Percentiles rank a stretch among this genome's conserved stretches.
These are phyloP conservation scores for Calidris pygmaea DNA, from an alignment of 2,113 vertebrate species.

Conservation along the genomic window DNA sequence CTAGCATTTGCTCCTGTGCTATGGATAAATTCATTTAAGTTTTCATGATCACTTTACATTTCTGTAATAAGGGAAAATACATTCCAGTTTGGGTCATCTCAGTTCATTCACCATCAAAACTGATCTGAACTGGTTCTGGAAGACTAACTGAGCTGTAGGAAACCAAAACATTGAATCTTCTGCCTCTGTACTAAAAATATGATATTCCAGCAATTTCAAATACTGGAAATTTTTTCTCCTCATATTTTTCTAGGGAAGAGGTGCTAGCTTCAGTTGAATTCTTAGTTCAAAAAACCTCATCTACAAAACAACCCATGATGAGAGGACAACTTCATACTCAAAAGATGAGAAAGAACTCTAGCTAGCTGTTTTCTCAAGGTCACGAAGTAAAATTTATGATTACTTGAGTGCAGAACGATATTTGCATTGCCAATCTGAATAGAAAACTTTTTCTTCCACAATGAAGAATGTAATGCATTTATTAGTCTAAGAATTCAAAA, in stretches of 20 bases:
- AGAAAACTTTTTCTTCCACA: neutral
- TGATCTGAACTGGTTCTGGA: neutral
- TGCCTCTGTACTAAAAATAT: neutral
- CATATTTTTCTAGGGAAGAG: neutral
- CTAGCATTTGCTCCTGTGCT: neutral
- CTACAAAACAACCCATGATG: neutral
- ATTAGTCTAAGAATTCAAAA: neutral
- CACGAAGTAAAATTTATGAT: neutral
- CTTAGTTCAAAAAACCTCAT: neutral
- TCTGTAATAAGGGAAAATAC: neutral
- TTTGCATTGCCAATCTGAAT: neutral
- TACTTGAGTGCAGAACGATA: neutral
- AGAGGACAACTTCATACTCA: neutral
- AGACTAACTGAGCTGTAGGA: neutral
- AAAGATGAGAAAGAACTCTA: neutral
- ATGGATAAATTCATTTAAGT: neutral
- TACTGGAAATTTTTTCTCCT: neutral
- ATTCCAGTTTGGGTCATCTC: neutral
- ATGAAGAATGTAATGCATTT: neutral
- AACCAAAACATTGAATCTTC: neutral
- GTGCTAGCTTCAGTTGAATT: neutral
- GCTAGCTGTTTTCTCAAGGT: neutral
- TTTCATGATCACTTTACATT: neutral
- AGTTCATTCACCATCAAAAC: neutral
- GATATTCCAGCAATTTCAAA: neutral